Percentiles rank a stretch among this genome's conserved stretches.
Evolutionary conservation across 2,888 invertebrate species (phyloP).

Genomic region (Ophioninae sp.): DNA sequence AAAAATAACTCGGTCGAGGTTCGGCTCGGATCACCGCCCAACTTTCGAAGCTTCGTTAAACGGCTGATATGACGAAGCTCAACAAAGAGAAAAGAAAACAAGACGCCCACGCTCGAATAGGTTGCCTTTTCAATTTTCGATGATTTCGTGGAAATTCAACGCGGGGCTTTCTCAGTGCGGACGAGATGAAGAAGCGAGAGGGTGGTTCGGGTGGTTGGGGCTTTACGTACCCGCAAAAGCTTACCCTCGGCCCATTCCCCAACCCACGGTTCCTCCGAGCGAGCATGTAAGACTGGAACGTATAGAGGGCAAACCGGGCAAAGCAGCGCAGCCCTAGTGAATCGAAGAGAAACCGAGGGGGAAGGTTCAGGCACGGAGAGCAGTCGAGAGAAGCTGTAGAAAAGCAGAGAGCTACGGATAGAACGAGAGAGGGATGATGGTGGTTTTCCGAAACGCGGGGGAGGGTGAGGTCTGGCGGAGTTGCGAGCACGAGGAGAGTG

Average conservation of each 20-base stretch:
- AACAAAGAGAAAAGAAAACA: constrained; percentile 10
- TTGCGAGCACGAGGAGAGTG: constrained; percentile 56
- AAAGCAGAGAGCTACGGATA: constrained; percentile 39
- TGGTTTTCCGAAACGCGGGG: constrained; percentile 62
- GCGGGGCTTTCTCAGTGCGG: constrained; percentile 72
- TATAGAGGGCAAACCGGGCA: constrained; percentile 48
- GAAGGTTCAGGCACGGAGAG: constrained; percentile 44
- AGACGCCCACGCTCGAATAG: constrained; percentile 14
- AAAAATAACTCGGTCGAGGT: background rate
- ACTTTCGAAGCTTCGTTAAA: background rate
- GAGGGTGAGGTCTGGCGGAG: constrained; percentile 60
- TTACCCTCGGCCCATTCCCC: constrained; percentile 53
- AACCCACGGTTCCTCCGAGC: constrained; percentile 51
- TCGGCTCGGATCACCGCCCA: constrained; percentile 4
- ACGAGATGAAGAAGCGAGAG: constrained; percentile 12
- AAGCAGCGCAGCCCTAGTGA: constrained; percentile 51
- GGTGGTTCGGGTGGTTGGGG: constrained; percentile 38
- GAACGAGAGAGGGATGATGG: constrained; percentile 61
- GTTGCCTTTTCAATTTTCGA: constrained; percentile 80
- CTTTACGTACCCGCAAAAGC: constrained; percentile 59
- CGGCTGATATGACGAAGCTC: background rate
- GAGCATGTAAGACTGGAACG: constrained; percentile 51
- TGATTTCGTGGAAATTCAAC: constrained; percentile 80
- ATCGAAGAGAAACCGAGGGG: constrained; percentile 52
- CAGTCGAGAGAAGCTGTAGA: constrained; percentile 40